Evolutionary conservation across 1,140 invertebrate genomes (phyloP), one percentile per base, ranked within the genome.

Genomic region (Arion vulgaris): DNA sequence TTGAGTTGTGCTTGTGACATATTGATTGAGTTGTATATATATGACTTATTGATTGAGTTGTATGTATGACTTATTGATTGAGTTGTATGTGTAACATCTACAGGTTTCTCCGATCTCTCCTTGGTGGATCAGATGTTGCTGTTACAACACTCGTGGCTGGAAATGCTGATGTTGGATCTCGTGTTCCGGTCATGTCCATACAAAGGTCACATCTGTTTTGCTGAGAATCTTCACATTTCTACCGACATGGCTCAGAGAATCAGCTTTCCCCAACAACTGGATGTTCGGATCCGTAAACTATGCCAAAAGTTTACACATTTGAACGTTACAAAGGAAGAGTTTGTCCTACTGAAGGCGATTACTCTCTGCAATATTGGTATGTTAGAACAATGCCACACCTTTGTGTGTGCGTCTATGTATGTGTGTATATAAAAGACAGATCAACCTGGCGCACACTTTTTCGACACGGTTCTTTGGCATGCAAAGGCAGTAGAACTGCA

Each of bases 101-200:
- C 89, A 95, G 95, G 97, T 79, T 99, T 99, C 87, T 95, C 96
- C 32, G 96, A 96, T 86, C 93, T 99, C 72, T 88, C 96, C 13
- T 93, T 99, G 26, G 97, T 98, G 87, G 97, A 99, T 93, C 98
- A 99, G 94, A 99, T 99, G 98, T 95, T 96, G 86, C 93, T 99
- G 53, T 92, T 99, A 49, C 97, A 99, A 92, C 97, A 96, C 87
- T 97, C 97, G 19, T 99, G 98, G 98, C 96, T 97, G 1, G 97
- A 99, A 94, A 97, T 99, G 88, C 92, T 99, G 19, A 97, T 96
- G 39, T 94, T 99, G 28, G 97, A 96, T 87, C 93, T 98, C 26
- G 96, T 97, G 19, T 98, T 96, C 93, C 94, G 97, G 89, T 98
- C 92, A 49, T 88, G 87, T 80, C 91, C 91, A 28, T 92, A 91